Percentiles rank a stretch among this genome's conserved stretches.
Conservation (phyloP, 2,113 vertebrate species). For the Megaptera novaeangliae region DNA sequence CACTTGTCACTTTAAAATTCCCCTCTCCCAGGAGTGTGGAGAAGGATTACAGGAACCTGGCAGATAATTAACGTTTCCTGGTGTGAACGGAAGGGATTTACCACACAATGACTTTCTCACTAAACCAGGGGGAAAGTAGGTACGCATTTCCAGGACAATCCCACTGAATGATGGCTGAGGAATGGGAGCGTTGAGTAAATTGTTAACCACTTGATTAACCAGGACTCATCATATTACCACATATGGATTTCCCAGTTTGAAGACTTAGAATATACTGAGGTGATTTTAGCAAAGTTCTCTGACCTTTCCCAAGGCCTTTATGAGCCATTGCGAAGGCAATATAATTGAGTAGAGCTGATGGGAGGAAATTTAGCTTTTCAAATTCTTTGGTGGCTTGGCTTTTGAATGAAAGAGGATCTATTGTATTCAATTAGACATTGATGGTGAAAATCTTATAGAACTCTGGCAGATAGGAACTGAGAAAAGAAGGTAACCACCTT, state of each 20-base stretch:
- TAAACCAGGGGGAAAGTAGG: not conserved
- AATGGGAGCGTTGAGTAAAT: not conserved
- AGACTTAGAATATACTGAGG: not conserved
- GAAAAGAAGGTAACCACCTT: not conserved
- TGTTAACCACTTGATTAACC: slow-evolving; percentile 41
- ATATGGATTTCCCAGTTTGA: slow-evolving; percentile 12
- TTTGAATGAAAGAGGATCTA: not conserved
- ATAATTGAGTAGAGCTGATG: not conserved
- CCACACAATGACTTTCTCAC: slow-evolving; percentile 52
- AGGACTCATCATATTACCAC: slow-evolving; percentile 25
- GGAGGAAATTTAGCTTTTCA: not conserved
- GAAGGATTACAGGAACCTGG: slow-evolving; percentile 54
- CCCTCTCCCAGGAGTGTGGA: slow-evolving; percentile 21
- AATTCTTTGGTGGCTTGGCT: slow-evolving; percentile 12
- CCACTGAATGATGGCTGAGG: not conserved
- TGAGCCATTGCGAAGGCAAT: not conserved
- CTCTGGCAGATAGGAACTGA: not conserved
- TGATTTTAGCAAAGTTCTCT: slow-evolving; percentile 34
- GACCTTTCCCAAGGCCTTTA: slow-evolving; percentile 54
- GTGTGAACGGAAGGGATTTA: slow-evolving; percentile 49
- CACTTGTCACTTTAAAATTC: slow-evolving; percentile 61
- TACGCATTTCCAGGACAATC: not conserved
- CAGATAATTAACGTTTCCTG: slow-evolving; percentile 60
- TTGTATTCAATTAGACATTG: not conserved
- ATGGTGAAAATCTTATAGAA: not conserved